These are phyloP conservation scores for Falco naumanni DNA, from an alignment of 2,797 vertebrate genomes.

Conservation along the genomic window DNA sequence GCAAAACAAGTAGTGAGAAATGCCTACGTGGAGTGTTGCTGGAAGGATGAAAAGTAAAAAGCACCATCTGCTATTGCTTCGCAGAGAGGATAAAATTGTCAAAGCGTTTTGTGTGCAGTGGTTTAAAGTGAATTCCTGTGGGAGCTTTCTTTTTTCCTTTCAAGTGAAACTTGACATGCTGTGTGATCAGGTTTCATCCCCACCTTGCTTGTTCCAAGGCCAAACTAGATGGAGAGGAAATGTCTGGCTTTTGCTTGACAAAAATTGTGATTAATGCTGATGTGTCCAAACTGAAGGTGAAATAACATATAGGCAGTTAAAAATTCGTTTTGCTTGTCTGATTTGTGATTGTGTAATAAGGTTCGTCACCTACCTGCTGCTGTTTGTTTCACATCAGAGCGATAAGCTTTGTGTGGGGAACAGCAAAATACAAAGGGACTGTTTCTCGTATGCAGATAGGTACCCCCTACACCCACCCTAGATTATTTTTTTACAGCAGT, in stretches of 20 bases:
- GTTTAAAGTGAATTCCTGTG: neutral
- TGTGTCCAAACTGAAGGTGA: neutral
- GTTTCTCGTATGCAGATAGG: accelerated
- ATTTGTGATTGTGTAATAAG: neutral
- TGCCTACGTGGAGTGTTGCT: neutral
- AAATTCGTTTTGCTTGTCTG: neutral
- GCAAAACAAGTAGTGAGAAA: neutral
- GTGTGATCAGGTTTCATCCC: neutral
- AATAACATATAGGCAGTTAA: neutral
- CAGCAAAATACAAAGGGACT: neutral
- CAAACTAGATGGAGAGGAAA: neutral
- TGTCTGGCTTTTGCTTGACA: neutral
- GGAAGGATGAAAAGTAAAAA: neutral
- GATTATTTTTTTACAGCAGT: neutral
- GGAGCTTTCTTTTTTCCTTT: neutral
- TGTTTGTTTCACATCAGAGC: neutral
- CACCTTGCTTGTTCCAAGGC: neutral
- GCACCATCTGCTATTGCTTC: neutral
- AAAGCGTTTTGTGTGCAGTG: neutral
- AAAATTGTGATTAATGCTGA: neutral
- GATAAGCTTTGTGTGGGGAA: neutral
- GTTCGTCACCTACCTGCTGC: neutral
- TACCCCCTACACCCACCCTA: accelerated
- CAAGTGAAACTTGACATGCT: neutral
- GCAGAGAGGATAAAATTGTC: neutral